phyloP scores from a whole-genome alignment of 2,113 vertebrate genomes.

The Entomyzon cyanotis region DNA sequence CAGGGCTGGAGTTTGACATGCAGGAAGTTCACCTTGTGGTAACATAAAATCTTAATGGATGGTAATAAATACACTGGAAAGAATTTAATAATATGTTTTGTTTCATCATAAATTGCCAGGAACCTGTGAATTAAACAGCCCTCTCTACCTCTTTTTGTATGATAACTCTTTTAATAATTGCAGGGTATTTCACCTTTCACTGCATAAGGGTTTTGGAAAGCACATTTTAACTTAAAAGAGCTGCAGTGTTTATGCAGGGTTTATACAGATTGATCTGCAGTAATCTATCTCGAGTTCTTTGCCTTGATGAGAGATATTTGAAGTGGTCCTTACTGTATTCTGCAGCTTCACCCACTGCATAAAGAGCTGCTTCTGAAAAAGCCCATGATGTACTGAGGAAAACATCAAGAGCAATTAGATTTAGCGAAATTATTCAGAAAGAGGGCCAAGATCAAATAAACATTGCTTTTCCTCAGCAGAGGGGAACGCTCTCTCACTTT shows the following conservation, averaged over 20 bases:
- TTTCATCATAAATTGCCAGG: background rate
- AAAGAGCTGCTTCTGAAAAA: conserved; percentile 57
- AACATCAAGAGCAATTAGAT: conserved; percentile 73
- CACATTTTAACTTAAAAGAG: conserved; percentile 51
- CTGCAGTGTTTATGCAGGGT: conserved; percentile 37
- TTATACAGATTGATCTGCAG: conserved; percentile 58
- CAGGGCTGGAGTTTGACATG: background rate
- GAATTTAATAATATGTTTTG: background rate
- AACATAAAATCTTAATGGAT: background rate
- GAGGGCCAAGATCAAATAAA: conserved; percentile 71
- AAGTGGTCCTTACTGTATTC: conserved; percentile 56
- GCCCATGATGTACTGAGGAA: conserved; percentile 41
- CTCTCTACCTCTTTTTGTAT: background rate
- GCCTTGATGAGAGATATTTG: conserved; percentile 67
- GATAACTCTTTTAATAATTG: background rate
- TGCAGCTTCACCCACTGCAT: conserved; percentile 41
- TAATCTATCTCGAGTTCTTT: conserved; percentile 55
- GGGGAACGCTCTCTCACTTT: conserved; percentile 4
- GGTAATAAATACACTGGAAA: background rate
- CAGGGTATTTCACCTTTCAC: background rate
- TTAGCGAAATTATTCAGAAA: conserved; percentile 69
- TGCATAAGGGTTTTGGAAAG: background rate
- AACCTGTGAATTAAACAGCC: background rate
- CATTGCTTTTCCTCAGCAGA: conserved; percentile 53
- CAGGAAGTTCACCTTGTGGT: background rate